Percentiles rank a stretch among this genome's conserved stretches.
phyloP scores from a whole-genome alignment of 2,888 invertebrate genomes.

The Spisula solida region DNA sequence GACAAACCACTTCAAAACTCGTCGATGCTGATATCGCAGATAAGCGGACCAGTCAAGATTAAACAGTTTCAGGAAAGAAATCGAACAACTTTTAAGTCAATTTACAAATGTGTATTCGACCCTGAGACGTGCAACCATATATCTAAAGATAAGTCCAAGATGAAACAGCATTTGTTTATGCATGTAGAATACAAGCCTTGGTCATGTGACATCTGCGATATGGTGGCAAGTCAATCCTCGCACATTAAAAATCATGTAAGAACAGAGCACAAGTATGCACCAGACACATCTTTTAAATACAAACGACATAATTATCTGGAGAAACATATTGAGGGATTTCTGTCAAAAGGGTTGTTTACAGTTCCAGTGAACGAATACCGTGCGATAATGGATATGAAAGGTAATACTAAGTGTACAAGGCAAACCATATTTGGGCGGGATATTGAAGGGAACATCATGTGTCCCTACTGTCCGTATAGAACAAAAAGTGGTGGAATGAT shows the following conservation, averaged over 20 bases:
- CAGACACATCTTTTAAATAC: constrained; percentile 66
- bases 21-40: background rate
- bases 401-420: constrained; percentile 58
- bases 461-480: constrained; percentile 68
- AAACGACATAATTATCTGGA: constrained; percentile 70
- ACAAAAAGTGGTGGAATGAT: constrained; percentile 67
- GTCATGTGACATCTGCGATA: constrained; percentile 70
- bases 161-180: constrained; percentile 72
- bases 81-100: constrained; percentile 67
- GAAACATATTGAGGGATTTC: constrained; percentile 69
- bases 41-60: background rate
- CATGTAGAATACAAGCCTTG: constrained; percentile 73
- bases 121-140: constrained; percentile 71
- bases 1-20: background rate
- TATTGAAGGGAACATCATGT: constrained; percentile 56
- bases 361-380: constrained; percentile 69
- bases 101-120: constrained; percentile 72
- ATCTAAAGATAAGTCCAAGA: constrained; percentile 72
- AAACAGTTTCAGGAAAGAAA: constrained; percentile 56
- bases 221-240: constrained; percentile 71
- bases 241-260: constrained; percentile 70
- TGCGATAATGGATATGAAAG: constrained; percentile 70
- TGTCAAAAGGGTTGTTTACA: constrained; percentile 67
- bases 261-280: constrained; percentile 59
- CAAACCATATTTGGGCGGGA: constrained; percentile 57